Percentiles rank a stretch among this genome's conserved stretches.
These are phyloP conservation scores for Syngnathus acus DNA, from an alignment of 2,797 vertebrate genomes.

Conservation along the genomic window DNA sequence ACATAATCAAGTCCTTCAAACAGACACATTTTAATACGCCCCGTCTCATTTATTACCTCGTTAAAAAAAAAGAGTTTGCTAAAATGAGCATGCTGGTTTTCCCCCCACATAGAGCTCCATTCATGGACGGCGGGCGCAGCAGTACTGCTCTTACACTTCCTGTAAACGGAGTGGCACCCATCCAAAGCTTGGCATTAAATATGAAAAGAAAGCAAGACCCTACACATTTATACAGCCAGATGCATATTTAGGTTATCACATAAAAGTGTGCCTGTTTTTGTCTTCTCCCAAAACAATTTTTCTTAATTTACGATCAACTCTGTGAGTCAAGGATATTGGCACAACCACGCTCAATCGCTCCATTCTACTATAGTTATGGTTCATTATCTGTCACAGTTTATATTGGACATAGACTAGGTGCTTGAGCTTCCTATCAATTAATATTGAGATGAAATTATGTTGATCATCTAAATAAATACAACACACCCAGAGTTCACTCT, in stretches of 20 bases:
- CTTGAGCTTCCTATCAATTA: not conserved
- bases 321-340: not conserved
- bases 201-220: conserved; percentile 70
- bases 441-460: no score
- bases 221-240: not conserved
- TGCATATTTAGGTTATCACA: conserved; percentile 30
- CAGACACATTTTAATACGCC: conserved; percentile 56
- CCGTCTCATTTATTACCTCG: conserved; percentile 74
- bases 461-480: no score
- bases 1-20: conserved; percentile 61
- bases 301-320: not conserved
- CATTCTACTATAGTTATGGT: no score
- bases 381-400: no score
- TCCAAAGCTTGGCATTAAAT: conserved; percentile 71
- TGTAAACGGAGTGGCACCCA: conserved; percentile 79
- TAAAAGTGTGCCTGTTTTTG: not conserved
- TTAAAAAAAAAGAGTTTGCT: conserved; percentile 68
- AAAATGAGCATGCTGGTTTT: conserved; percentile 77
- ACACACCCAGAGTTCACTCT: no score
- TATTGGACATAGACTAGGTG: not conserved
- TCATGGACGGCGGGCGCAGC: conserved; percentile 79
- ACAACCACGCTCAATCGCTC: not conserved
- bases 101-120: conserved; percentile 89
- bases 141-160: conserved; percentile 82
- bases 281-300: not conserved